A percentile compares a stretch with the other conserved stretches of the same genome.
Evolutionary conservation across 37 sponge, comb jelly and placozoan genomes (phyloP).

Genomic region (Chondrilla cf. caribensis): DNA sequence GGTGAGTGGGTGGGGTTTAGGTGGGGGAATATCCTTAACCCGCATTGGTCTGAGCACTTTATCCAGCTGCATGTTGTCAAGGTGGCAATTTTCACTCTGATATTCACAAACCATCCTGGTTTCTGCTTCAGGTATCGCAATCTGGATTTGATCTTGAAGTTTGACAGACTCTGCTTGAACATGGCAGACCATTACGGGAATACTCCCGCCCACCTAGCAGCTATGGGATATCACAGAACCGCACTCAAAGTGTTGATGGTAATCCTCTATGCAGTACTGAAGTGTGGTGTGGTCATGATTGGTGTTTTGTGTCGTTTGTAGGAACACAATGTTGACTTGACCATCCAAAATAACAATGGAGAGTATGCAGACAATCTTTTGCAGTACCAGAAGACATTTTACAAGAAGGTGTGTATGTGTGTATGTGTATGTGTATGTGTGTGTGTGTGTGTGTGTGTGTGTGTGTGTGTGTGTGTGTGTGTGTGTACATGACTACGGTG

Average conservation of each 20-base stretch:
- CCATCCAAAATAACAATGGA: not conserved
- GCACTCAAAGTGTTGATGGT: not conserved
- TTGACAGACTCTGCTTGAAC: not conserved
- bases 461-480: constrained; percentile 25
- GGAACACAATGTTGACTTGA: not conserved
- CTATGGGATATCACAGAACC: not conserved
- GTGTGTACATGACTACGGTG: not conserved
- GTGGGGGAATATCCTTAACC: no score
- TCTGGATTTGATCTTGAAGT: not conserved
- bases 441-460: no score
- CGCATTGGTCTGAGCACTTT: no score
- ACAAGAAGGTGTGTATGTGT: not conserved
- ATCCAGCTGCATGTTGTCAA: no score
- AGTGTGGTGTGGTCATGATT: no score
- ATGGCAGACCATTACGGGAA: not conserved
- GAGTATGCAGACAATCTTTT: constrained; percentile 27
- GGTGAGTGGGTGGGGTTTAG: no score
- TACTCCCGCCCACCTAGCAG: constrained; percentile 23
- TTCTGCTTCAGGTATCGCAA: not conserved
- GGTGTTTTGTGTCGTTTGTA: not conserved
- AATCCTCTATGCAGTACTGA: not conserved
- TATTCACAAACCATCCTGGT: no score
- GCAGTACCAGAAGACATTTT: not conserved
- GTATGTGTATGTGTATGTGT: constrained; percentile 26
- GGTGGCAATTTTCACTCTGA: no score